Evolutionary conservation across 2,888 invertebrate genomes (phyloP).

Genomic region (Strigamia crassipes): DNA sequence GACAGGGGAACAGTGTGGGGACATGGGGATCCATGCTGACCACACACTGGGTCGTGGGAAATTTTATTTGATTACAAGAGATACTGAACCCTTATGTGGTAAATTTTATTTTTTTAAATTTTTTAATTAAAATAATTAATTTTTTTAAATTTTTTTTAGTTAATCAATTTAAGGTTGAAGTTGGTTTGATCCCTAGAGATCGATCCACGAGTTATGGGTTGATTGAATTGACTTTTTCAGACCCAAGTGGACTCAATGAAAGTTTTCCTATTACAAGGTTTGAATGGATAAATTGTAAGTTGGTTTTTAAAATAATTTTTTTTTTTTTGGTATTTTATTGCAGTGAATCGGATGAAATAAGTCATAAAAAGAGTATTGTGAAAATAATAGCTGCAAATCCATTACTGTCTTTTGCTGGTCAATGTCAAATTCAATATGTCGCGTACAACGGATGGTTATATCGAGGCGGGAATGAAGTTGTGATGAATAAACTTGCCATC

Average conservation of each 20-base stretch:
- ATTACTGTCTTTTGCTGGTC: conserved; percentile 26
- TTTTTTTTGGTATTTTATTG: not conserved
- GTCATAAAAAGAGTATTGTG: not conserved
- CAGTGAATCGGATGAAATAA: conserved; percentile 43
- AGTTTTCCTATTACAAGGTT: conserved; percentile 9
- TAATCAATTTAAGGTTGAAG: conserved; percentile 5
- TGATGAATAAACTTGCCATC: not conserved
- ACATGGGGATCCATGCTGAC: conserved; percentile 93
- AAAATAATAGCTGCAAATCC: conserved; percentile 38
- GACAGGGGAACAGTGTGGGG: conserved; percentile 70
- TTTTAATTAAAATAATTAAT: not conserved
- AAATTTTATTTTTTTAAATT: too few relatives aligned
- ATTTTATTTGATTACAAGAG: conserved; percentile 84
- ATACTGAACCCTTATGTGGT: conserved; percentile 92
- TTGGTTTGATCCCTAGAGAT: not conserved
- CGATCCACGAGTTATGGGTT: not conserved
- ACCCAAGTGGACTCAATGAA: not conserved
- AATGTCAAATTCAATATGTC: conserved; percentile 1
- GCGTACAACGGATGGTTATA: conserved; percentile 45
- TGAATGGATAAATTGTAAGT: not conserved
- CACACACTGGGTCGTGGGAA: conserved; percentile 76
- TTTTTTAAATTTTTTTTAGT: not conserved
- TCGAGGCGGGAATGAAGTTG: conserved; percentile 17
- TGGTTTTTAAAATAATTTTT: not conserved
- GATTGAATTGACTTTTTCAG: not conserved